Evolutionary conservation across 2,888 invertebrate genomes (phyloP), one percentile per base, ranked within the genome.

Genomic region (Drosophila hamatofila): DNA sequence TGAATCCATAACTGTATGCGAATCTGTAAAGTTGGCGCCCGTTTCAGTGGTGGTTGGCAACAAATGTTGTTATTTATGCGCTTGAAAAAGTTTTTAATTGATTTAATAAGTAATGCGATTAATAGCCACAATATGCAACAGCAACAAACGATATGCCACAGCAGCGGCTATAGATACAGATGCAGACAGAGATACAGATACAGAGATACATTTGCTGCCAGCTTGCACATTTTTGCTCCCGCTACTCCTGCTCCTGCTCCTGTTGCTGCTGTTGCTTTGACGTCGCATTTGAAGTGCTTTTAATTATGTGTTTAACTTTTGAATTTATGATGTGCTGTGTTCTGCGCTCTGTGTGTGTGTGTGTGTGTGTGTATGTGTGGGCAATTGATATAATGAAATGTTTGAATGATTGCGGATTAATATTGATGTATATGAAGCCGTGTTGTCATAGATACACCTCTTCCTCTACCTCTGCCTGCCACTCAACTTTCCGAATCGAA

Each of bases 91-190:
- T 86, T 86, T 85, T 85, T 84, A 84, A 84, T 84, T 84, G 84
- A 88, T 88, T 84, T 86, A 84, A 88, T 84, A 84, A 88, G 84
- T 84, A 84, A 88, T 86, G 86, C 86, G 88, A 88, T 84, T 84
- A 84, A 84, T 84, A 59, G 69, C 70, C 71, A 80, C 78, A 83
- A 77, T 79, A 75, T 79, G 78, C 67, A 49, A 12, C 60, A 27
- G 23, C 42, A 51, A 37, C 30, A 27, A 27, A 27, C 25, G 21
- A 63, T 65, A 64, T 49, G 39, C 44, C 41, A 60, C 33, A 49
- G 11, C 30, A n/a, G 23, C 16, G 60, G 71, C 70, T 59, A 67
- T 25, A 52, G 30, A 48, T 58, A 41, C 62, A 75, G 18, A 33
- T 46, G 16, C 41, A 54, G 55, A 49, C 33, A 30, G 8, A 48